Percentiles rank a stretch among this genome's conserved stretches.
Conservation (phyloP, 2,797 vertebrate species). For the Cuniculus paca region DNA sequence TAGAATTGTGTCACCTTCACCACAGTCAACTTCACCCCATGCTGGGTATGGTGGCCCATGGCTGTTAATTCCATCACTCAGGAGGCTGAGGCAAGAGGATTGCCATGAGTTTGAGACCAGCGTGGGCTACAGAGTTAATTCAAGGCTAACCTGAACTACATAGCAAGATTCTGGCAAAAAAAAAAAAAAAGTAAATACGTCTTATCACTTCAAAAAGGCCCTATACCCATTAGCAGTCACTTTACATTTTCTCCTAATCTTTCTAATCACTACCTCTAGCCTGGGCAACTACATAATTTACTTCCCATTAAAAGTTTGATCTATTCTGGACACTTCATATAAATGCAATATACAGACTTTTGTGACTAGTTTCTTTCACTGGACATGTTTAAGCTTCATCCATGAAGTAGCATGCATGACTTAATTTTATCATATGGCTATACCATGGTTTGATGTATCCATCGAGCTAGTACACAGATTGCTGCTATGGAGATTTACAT, state of each 20-base stretch:
- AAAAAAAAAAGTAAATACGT: too few relatives aligned
- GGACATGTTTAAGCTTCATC: background rate
- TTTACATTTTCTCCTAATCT: background rate
- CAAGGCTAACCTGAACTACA: background rate
- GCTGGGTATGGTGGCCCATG: too few relatives aligned
- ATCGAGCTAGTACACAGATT: constrained; percentile 5
- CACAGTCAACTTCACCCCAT: background rate
- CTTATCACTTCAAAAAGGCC: background rate
- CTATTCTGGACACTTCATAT: background rate
- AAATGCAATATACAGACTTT: background rate
- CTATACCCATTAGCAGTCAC: background rate
- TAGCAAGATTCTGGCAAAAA: too few relatives aligned
- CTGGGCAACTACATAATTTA: background rate
- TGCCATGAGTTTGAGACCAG: background rate
- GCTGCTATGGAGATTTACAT: background rate
- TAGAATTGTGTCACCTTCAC: background rate
- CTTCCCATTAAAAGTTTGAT: background rate
- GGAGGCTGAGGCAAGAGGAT: too few relatives aligned
- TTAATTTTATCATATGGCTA: background rate
- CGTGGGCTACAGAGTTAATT: too few relatives aligned
- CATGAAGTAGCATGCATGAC: background rate
- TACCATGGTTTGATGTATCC: background rate
- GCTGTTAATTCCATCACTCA: too few relatives aligned
- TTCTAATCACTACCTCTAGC: background rate
- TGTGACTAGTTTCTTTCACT: background rate